These are phyloP conservation scores for Litocranius walleri DNA, from an alignment of 2,113 vertebrate genomes.

Conservation along the genomic window DNA sequence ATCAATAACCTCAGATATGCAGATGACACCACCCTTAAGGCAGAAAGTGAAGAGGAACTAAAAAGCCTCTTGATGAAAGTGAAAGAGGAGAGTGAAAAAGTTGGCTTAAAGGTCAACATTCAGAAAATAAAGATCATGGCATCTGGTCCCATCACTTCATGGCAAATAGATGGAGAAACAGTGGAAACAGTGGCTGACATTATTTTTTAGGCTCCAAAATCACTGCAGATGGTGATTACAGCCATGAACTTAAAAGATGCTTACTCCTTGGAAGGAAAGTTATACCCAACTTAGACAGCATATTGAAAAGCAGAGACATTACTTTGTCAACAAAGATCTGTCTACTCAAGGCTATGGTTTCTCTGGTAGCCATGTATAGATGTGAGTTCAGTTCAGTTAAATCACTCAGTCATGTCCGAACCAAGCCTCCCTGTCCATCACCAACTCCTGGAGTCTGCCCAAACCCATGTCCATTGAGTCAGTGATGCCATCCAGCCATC, in stretches of 20 bases:
- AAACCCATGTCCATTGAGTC: no score
- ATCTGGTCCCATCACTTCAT: background rate
- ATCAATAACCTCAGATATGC: background rate
- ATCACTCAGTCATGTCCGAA: accelerated
- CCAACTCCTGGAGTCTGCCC: no score
- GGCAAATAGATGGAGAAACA: background rate
- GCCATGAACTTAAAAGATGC: background rate
- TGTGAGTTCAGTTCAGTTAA: background rate
- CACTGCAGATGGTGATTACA: background rate
- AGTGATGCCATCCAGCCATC: no score
- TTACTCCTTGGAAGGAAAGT: background rate
- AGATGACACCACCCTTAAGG: background rate
- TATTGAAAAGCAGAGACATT: background rate
- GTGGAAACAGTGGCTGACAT: background rate
- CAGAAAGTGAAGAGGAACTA: background rate
- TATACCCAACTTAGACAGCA: background rate
- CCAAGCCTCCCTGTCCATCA: no score
- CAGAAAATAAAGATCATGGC: background rate
- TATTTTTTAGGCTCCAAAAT: background rate
- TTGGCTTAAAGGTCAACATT: background rate
- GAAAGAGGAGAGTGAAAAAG: background rate
- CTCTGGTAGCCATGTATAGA: background rate
- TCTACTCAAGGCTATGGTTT: background rate
- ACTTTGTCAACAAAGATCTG: background rate
- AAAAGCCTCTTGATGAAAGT: background rate